Conservation (phyloP, 2,888 invertebrate species). For the Mesorhabditis spiculigera region DNA sequence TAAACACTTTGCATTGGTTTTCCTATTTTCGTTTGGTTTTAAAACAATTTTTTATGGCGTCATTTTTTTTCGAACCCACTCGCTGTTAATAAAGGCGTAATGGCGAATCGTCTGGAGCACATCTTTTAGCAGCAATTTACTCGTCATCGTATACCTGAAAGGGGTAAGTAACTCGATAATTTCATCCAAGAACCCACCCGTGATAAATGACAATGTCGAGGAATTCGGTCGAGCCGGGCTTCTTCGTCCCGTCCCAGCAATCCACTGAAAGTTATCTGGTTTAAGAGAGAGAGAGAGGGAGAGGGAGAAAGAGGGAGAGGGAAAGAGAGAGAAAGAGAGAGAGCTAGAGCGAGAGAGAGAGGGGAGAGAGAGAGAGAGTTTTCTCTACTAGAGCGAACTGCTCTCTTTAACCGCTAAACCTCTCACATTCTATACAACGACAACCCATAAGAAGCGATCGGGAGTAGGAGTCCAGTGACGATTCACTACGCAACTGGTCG, state of each 20-base stretch:
- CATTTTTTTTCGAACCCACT: constrained; percentile 64
- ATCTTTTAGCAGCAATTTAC: constrained; percentile 89
- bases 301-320: neutral
- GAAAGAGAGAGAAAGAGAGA: neutral
- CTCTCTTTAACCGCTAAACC: too few relatives aligned
- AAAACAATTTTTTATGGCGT: neutral
- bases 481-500: constrained; percentile 94
- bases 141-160: constrained; percentile 80
- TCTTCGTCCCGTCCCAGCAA: constrained; percentile 97
- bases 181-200: constrained; percentile 64
- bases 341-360: neutral
- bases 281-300: neutral
- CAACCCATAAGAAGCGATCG: constrained; percentile 86
- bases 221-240: constrained; percentile 61
- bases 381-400: too few relatives aligned
- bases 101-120: constrained; percentile 89
- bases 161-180: neutral
- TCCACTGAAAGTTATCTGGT: constrained; percentile 66
- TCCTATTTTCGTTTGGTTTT: neutral
- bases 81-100: constrained; percentile 86
- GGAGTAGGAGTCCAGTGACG: constrained; percentile 90
- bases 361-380: neutral
- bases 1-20: neutral
- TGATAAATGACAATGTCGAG: constrained; percentile 75
- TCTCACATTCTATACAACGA: constrained; percentile 78